phyloP scores from a whole-genome alignment of 2,888 invertebrate species.

The Conistra vaccinii region DNA sequence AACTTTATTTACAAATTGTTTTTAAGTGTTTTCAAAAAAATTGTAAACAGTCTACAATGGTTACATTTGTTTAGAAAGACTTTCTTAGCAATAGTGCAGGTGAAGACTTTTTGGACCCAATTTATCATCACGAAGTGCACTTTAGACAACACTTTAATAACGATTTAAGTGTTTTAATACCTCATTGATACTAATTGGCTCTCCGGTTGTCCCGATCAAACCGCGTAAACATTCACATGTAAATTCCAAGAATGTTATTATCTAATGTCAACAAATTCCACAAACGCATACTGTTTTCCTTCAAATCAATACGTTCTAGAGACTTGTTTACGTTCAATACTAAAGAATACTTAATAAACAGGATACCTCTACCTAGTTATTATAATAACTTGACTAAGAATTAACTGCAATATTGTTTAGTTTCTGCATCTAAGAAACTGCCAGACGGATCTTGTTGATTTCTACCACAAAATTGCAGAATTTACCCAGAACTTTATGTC shows the following conservation, averaged over 20 bases:
- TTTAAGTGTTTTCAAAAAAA: neutral
- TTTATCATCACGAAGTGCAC: neutral
- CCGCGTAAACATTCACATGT: conserved; percentile 24
- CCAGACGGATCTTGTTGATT: conserved; percentile 1
- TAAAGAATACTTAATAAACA: neutral
- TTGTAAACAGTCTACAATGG: neutral
- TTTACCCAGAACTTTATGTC: neutral
- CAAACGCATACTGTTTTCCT: conserved; percentile 32
- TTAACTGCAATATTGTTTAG: conserved; percentile 3
- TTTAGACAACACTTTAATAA: conserved; percentile 11
- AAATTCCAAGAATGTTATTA: conserved; percentile 56
- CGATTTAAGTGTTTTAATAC: conserved; percentile 27
- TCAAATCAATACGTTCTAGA: conserved; percentile 26
- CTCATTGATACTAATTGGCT: conserved; percentile 43
- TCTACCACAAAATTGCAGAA: conserved; percentile 1
- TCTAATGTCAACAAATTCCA: conserved; percentile 58
- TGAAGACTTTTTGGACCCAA: neutral
- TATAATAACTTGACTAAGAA: neutral
- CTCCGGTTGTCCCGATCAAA: conserved; percentile 34
- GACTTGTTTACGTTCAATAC: conserved; percentile 18
- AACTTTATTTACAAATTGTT: conserved; percentile 5
- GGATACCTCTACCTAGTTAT: neutral
- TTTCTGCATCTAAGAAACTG: neutral
- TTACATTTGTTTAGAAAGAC: neutral
- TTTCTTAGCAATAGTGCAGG: too few relatives aligned